Evolutionary conservation across 1,140 invertebrate species (phyloP).

Genomic region (Cyclargus thomasi): DNA sequence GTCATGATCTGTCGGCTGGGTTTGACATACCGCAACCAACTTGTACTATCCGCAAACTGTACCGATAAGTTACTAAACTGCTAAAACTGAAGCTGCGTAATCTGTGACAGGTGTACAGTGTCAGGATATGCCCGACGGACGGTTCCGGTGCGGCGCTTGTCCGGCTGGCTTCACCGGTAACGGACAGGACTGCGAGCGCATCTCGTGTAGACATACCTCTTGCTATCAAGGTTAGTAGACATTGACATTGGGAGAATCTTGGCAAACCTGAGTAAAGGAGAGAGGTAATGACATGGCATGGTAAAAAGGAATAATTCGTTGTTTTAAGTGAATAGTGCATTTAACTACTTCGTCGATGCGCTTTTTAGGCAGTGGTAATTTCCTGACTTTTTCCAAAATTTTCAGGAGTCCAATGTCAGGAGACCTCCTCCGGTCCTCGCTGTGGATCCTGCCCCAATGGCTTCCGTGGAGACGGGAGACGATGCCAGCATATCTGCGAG

Average conservation of each 20-base stretch:
- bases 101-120: conserved; percentile 43
- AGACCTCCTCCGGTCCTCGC: conserved; percentile 82
- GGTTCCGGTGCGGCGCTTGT: conserved; percentile 52
- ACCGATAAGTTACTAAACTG: no score
- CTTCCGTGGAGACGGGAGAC: conserved; percentile 87
- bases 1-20: no score
- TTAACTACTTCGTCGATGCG: no score
- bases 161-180: conserved; percentile 55
- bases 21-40: no score
- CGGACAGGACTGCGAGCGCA: conserved; percentile 47
- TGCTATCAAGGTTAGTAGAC: conserved; percentile 47
- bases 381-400: neutral
- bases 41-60: no score
- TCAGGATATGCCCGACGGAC: conserved; percentile 48
- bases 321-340: no score
- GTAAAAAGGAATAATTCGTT: no score
- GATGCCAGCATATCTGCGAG: conserved; percentile 84
- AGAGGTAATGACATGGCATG: neutral
- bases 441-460: conserved; percentile 91
- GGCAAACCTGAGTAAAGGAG: no score
- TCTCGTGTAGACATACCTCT: conserved; percentile 38
- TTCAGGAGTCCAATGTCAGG: conserved; percentile 84
- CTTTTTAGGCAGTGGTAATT: no score
- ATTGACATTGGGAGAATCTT: no score
- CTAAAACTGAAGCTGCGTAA: no score